Evolutionary conservation across 2,888 invertebrate genomes (phyloP), one percentile per base, ranked within the genome.

Genomic region (Clusia tigrina): DNA sequence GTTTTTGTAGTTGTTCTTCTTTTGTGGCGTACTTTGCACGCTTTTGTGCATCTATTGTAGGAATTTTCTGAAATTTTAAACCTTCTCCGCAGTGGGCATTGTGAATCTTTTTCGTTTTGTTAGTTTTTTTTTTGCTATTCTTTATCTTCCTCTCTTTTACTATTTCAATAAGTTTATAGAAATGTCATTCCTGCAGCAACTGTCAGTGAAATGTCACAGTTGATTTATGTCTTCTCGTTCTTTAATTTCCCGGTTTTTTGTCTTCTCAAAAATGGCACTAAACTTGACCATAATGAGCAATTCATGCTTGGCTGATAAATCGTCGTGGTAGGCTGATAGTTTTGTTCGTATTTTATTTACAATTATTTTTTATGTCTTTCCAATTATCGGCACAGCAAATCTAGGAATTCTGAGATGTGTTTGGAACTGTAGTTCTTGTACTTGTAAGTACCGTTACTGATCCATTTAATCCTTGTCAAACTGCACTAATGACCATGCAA

Each of bases 141-240:
- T n/a, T n/a, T n/a, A n/a, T n/a, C n/a, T n/a, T n/a, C n/a, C n/a
- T n/a, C n/a, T n/a, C n/a, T 42, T 6, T 15, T 15, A 2, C 10
- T 42, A 10, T 42, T 42, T 42, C 42, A n/a, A n/a, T n/a, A n/a
- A n/a, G n/a, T 42, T 42, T n/a, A 42, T 42, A 42, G n/a, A 42
- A 42, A 42, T 42, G 42, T 42, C 42, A 42, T 42, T 42, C 12
- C 42, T 42, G 42, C 42, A 5, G n/a, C n/a, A 42, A 42, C n/a
- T 42, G 42, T 42, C 42, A 42, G 42, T 42, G 76, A 74, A 74
- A 73, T 74, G 74, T 74, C 74, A 74, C 76, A 74, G 72, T 77
- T 74, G 74, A 74, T 74, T 74, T 74, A 74, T 74, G 76, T 67
- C 64, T 72, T 2, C 9, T 55, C 48, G 54, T 60, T 67, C 63